Base-by-base conservation (phyloP, 2,888 invertebrate species). In the Hydrotaea cyrtoneurina region DNA sequence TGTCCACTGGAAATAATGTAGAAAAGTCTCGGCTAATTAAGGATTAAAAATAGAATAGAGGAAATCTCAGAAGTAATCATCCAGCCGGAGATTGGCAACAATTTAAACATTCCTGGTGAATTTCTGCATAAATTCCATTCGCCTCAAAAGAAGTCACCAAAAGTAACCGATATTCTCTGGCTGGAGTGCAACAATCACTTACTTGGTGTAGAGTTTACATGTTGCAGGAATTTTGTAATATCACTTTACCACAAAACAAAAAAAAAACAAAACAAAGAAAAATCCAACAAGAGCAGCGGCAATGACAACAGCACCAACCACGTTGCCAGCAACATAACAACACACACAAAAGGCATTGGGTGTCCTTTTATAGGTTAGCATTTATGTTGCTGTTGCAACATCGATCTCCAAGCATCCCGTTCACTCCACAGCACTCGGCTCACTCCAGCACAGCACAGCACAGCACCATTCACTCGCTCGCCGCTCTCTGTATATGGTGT, bases 281-380 rank as follows among this genome's bases (percentile, higher is more conserved):
- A 74, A 8, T 31, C 31, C 31, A 10, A 36, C 75, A 62, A 53
- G 50, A 64, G 21, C 31, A 66, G 11, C 53, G 11, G 39, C 43
- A 31, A 64, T 11, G 43, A 19, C 17, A 62, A 21, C 46, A 46
- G 64, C 26, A 19, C 17, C 62, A 62, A 23, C 21, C 21, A 36
- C 59, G 19, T 36, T 26, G 50, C 1, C 46, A 31, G 31, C 31
- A 64, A 43, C 50, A 62, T 66, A 31, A 31, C 26, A 31, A 31
- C 26, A 8, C 0, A 50, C 55, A 31, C 46, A 43, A 50, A 71
- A 82, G 77, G 55, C 69, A 82, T 64, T 78, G 80, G 80, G 36
- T 82, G 79, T 82, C 85, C 85, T 85, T 85, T 82, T 85, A 82
- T 85, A 82, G 85, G 77, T 73, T 82, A 82, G 78, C 79, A 82